These are phyloP conservation scores for Aphelocoma californica DNA, from an alignment of 2,797 vertebrate genomes.

Conservation along the genomic window DNA sequence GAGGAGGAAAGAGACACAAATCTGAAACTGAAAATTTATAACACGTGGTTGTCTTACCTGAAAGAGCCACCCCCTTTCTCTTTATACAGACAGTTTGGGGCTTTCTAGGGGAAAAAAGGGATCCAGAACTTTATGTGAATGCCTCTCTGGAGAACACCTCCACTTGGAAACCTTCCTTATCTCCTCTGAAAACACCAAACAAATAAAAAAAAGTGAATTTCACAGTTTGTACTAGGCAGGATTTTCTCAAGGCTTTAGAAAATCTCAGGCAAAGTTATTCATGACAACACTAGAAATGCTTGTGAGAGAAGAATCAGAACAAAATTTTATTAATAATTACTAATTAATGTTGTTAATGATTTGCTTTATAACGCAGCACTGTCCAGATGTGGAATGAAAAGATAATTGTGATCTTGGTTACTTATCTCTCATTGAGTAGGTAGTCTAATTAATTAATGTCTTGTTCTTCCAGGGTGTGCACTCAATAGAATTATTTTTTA, in stretches of 20 bases:
- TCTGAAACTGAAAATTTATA: neutral
- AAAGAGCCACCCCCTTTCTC: neutral
- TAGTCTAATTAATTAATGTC: neutral
- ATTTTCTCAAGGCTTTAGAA: neutral
- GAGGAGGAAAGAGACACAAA: neutral
- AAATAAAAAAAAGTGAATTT: neutral
- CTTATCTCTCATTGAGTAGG: neutral
- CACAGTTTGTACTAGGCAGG: rapidly evolving
- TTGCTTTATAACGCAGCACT: neutral
- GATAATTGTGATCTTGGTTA: neutral
- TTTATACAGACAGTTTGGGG: neutral
- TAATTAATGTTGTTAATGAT: neutral
- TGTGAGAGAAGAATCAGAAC: neutral
- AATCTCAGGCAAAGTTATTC: neutral
- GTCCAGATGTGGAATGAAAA: neutral
- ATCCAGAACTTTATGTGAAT: neutral
- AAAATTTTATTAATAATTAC: neutral
- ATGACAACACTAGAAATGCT: neutral
- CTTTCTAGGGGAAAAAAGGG: neutral
- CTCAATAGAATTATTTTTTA: neutral
- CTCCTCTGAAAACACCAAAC: neutral
- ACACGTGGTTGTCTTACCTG: rapidly evolving
- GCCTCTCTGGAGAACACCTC: neutral
- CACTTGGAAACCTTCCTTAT: neutral
- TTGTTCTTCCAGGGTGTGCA: neutral